These are phyloP conservation scores for Diplazon laetatorius DNA, from an alignment of 2,888 invertebrate genomes.

Conservation along the genomic window DNA sequence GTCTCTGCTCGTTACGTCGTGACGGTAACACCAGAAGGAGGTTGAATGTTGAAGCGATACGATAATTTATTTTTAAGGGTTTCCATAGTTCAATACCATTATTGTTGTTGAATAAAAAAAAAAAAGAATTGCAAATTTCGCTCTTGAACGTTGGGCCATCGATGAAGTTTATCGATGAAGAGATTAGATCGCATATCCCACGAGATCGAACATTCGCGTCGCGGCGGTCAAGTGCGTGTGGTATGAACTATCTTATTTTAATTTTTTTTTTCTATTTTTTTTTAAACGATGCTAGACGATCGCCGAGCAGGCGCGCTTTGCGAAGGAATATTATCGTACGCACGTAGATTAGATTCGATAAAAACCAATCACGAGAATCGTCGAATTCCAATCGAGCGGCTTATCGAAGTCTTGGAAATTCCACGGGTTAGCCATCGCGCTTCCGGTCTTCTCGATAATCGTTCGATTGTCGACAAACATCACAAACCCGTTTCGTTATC, in stretches of 20 bases:
- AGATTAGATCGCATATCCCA: slow-evolving; percentile 12
- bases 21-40: too few relatives aligned
- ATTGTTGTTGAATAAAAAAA: too few relatives aligned
- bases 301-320: background rate
- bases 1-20: too few relatives aligned
- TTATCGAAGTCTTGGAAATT: slow-evolving; percentile 50
- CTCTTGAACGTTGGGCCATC: too few relatives aligned
- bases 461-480: slow-evolving; percentile 2
- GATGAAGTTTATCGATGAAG: background rate
- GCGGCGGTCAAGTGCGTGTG: slow-evolving; percentile 20
- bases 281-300: background rate
- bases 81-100: too few relatives aligned
- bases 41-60: too few relatives aligned
- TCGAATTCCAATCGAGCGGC: slow-evolving; percentile 33
- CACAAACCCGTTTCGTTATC: slow-evolving; percentile 10
- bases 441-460: slow-evolving; percentile 56
- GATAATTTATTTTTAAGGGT: too few relatives aligned
- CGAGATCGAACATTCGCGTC: background rate
- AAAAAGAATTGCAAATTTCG: too few relatives aligned
- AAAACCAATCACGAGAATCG: slow-evolving; percentile 9
- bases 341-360: slow-evolving; percentile 14
- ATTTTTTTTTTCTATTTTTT: slow-evolving; percentile 4
- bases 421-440: slow-evolving; percentile 39
- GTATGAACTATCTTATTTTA: background rate
- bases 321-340: background rate